A percentile compares a stretch with the other conserved stretches of the same genome.
Conservation (phyloP, 2,113 vertebrate species). For the Ceyx margarethae region DNA sequence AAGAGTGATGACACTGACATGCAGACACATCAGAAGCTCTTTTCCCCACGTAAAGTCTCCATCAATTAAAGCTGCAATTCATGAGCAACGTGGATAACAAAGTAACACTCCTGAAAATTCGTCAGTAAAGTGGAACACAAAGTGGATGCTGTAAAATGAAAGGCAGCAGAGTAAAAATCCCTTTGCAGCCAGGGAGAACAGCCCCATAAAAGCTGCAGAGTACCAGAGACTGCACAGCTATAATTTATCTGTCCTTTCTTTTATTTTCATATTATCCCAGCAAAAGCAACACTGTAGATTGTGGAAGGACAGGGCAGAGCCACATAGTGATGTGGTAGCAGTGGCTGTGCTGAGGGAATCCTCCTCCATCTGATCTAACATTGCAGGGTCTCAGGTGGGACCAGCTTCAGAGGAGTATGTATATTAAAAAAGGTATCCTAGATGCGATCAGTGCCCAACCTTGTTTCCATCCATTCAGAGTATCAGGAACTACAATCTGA, state of each 20-base stretch:
- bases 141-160: background rate
- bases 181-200: background rate
- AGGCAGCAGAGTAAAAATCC: background rate
- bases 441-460: background rate
- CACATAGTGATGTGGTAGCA: background rate
- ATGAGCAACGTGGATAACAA: background rate
- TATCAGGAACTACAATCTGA: background rate
- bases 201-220: background rate
- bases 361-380: background rate
- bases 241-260: background rate
- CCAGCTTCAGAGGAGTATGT: background rate
- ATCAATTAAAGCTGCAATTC: slow-evolving; percentile 22
- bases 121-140: background rate
- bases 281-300: background rate
- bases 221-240: background rate
- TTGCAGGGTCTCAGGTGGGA: background rate
- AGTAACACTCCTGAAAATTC: background rate
- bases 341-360: background rate
- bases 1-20: background rate
- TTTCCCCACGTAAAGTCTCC: background rate
- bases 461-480: background rate
- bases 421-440: background rate
- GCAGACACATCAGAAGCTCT: background rate
- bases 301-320: background rate
- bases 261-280: background rate